Percentiles rank a stretch among this genome's conserved stretches.
These are phyloP conservation scores for Spea hammondii DNA, from an alignment of 2,797 vertebrate genomes.

Conservation along the genomic window DNA sequence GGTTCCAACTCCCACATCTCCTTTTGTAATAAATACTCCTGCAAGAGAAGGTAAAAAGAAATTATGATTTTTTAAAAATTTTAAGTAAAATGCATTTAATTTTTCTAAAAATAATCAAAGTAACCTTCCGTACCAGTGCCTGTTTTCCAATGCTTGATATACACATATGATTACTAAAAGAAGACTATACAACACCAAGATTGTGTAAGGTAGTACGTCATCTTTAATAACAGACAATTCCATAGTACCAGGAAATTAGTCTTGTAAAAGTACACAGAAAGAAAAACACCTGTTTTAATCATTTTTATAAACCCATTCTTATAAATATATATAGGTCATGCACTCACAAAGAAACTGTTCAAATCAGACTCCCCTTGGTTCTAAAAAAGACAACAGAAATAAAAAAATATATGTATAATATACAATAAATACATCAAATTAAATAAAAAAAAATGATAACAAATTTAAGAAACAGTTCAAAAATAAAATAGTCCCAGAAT, in stretches of 20 bases:
- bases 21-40: slow-evolving; percentile 97
- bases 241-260: background rate
- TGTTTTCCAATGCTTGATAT: background rate
- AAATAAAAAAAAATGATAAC: too few species aligned
- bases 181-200: background rate
- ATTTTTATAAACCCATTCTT: too few species aligned
- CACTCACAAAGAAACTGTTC: too few species aligned
- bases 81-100: slow-evolving; percentile 1
- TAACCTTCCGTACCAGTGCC: background rate
- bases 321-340: too few species aligned
- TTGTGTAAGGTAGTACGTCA: background rate
- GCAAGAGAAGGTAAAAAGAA: slow-evolving; percentile 61
- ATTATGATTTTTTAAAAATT: background rate
- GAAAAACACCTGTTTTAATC: too few species aligned
- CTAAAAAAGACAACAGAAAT: too few species aligned
- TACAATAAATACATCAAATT: too few species aligned
- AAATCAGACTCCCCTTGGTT: too few species aligned
- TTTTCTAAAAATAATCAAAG: background rate
- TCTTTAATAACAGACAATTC: background rate
- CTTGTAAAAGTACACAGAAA: too few species aligned
- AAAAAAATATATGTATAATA: too few species aligned
- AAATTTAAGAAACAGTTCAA: too few species aligned
- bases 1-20: slow-evolving; percentile 93
- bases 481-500: too few species aligned
- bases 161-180: slow-evolving; percentile 5